Base-by-base conservation (phyloP, 2,797 vertebrate species). In the Urocyon cinereoargenteus region DNA sequence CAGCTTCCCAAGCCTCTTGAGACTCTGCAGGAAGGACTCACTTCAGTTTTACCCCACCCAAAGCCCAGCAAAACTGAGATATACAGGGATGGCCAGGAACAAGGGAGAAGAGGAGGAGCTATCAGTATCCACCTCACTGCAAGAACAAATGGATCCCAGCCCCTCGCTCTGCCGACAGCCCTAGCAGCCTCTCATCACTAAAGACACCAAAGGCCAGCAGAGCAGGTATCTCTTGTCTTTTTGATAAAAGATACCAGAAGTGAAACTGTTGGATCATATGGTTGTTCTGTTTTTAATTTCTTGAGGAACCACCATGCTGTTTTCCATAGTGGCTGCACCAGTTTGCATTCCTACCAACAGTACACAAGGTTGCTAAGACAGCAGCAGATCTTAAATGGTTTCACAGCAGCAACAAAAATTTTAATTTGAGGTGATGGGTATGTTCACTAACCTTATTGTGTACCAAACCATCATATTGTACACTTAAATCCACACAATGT, bases 201-300 rank as follows among this genome's bases (percentile, higher is more conserved):
- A 16, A 86, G 88, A 91, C 72, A 72, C 8, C 45, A 79, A 72
- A 2, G 16, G 21, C 26, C n/a, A 72, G 64, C 21, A 55, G 53
- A 62, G 26, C 15, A 51, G 14, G 40, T 40, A 19, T 78, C n/a
- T 53, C 53, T 24, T 61, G 24, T 51, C 24, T 68, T 78, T 90
- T 61, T 78, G 26, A 62, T 73, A 82, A 62, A 40, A 62, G 55
- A 57, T 31, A 51, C 45, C 40, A 53, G 40, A 40, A 79, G 19
- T 40, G 62, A 26, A n/a, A 70, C 31, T 70, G 70, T 2, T 70
- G 21, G 28, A 51, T 53, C 55, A 59, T 8, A 40, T 4, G 5
- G 53, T 68, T 79, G n/a, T 70, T 78, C 40, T n/a, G 57, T 24
- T 94, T 70, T 90, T 59, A 86, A 85, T 86, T 92, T 85, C n/a